Base-by-base conservation (phyloP, 2,113 vertebrate species). In the Ictalurus punctatus region DNA sequence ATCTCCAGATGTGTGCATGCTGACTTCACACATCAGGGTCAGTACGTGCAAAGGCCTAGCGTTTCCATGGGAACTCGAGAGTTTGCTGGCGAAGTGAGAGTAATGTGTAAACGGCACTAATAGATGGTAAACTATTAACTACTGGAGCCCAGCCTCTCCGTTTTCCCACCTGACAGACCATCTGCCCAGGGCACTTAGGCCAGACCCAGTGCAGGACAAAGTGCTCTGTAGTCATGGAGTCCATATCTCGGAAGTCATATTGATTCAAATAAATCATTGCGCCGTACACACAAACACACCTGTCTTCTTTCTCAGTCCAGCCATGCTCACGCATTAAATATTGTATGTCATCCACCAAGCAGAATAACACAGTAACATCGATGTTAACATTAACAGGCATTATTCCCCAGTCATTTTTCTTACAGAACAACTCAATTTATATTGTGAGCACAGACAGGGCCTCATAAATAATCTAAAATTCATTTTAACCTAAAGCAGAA, bases 61-160 rank as follows among this genome's bases (percentile, higher is more conserved):
- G 80, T 90, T 90, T 27, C 89, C 69, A 85, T 90, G 74, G 89
- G 27, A 84, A 90, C 67, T 73, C 37, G 61, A 59, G 34, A 90
- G 56, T 84, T 86, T 84, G 90, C 37, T 30, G 81, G 56, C 17
- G 59, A 63, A 59, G 83, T 59, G 71, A 37, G 79, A 84, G 69
- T 91, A 92, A 92, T 90, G 82, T 88, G 84, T 91, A 91, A 92
- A 87, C 84, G 40, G 69, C 78, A 52, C 86, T 90, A 89, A 91
- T 92, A 82, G 90, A 67, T 25, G 84, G 90, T 92, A 88, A 92
- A 92, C 90, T 82, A 92, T 92, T 92, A 92, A 92, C 91, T 86
- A 86, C n/a, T 69, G 34, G 54, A 81, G 63, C 58, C 48, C 61
- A 59, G 83, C 48, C 21, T 87, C 59, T 86, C 44, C 56, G 63